These are phyloP conservation scores for Acipenser ruthenus DNA, from an alignment of 2,797 vertebrate genomes.

Conservation along the genomic window DNA sequence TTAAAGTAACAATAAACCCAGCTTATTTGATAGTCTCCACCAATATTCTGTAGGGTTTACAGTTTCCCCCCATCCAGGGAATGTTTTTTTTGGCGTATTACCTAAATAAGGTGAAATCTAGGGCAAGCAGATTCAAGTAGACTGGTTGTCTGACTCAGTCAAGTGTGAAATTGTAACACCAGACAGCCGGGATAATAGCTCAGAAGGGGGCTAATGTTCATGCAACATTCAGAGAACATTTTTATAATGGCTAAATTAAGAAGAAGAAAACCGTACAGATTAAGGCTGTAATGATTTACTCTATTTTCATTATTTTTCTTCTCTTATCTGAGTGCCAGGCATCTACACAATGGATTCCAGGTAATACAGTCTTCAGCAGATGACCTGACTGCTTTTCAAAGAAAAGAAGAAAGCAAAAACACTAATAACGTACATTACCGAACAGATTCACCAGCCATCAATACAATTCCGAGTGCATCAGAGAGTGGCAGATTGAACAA, in stretches of 20 bases:
- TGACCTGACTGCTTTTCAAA: conserved; percentile 16
- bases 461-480: conserved; percentile 4
- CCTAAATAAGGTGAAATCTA: conserved; percentile 75
- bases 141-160: conserved; percentile 65
- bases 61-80: no score
- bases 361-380: conserved; percentile 23
- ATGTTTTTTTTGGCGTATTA: conserved; percentile 52
- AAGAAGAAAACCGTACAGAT: conserved; percentile 47
- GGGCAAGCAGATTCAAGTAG: conserved; percentile 58
- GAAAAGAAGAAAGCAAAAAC: conserved; percentile 24
- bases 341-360: conserved; percentile 37
- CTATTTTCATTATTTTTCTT: conserved; percentile 29
- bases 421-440: conserved; percentile 25
- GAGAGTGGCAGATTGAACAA: conserved; percentile 25
- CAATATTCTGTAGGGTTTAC: no score
- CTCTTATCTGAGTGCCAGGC: conserved; percentile 28
- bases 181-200: conserved; percentile 75
- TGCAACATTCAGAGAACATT: conserved; percentile 70
- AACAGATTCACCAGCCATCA: conserved; percentile 16
- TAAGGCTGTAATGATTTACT: conserved; percentile 37
- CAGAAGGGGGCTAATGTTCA: conserved; percentile 74
- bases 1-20: no score
- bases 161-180: conserved; percentile 77
- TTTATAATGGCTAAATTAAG: conserved; percentile 74
- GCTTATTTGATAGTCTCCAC: no score